Percentiles rank a stretch among this genome's conserved stretches.
These are phyloP conservation scores for Philhelius pedissequus DNA, from an alignment of 2,888 invertebrate species.

Conservation along the genomic window DNA sequence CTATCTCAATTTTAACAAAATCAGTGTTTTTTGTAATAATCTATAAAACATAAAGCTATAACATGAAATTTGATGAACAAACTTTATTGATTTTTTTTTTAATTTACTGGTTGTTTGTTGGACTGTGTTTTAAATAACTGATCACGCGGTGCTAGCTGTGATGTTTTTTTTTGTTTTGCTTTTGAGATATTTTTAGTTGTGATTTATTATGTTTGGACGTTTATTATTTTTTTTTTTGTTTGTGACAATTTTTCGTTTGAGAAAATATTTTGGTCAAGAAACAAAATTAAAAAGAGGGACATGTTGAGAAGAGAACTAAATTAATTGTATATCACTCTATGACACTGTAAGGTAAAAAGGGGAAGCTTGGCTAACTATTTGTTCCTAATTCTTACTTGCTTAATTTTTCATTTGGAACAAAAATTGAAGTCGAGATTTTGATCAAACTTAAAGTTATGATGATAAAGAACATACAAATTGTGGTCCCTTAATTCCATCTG, in stretches of 20 bases:
- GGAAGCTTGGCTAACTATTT: no score
- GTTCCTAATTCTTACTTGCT: no score
- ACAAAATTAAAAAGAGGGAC: not conserved
- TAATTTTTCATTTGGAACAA: no score
- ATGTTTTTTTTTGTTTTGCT: not conserved
- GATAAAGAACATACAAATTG: no score
- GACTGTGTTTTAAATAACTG: not conserved
- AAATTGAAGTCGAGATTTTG: no score
- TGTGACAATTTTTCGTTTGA: not conserved
- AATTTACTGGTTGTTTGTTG: not conserved
- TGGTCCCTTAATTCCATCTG: no score
- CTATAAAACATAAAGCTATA: no score
- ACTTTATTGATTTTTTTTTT: not conserved
- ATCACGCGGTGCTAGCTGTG: no score
- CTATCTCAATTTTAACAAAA: no score
- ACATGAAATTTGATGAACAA: no score
- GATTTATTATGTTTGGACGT: conserved; percentile 34
- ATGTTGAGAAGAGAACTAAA: not conserved
- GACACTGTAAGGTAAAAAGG: not conserved
- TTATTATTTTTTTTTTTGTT: conserved; percentile 33
- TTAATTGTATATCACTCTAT: not conserved
- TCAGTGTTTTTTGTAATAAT: no score
- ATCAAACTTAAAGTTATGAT: no score
- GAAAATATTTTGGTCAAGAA: not conserved
- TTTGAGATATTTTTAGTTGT: not conserved